Evolutionary conservation across 2,113 vertebrate species (phyloP).

Genomic region (Hippocampus comes): DNA sequence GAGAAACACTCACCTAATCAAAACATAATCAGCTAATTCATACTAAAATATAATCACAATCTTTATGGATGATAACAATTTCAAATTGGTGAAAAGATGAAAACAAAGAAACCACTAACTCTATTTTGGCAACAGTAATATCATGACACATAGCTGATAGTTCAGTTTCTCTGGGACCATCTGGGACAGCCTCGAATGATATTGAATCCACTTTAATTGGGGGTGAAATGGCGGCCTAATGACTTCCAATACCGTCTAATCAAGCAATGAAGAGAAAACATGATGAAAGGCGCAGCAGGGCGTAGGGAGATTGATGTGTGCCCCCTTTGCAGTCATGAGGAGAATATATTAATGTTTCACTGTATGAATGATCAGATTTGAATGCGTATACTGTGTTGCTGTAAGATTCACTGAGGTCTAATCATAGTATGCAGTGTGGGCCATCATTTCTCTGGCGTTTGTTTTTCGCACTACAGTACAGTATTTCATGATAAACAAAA

Average conservation of each 20-base stretch:
- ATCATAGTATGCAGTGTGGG: neutral
- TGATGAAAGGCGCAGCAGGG: neutral
- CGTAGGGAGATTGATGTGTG: neutral
- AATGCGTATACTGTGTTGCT: neutral
- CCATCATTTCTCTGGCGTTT: neutral
- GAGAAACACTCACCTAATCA: too few species aligned
- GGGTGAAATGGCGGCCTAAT: neutral
- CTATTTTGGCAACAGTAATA: neutral
- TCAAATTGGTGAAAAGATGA: neutral
- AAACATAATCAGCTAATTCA: too few species aligned
- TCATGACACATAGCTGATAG: neutral
- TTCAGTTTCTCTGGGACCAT: neutral
- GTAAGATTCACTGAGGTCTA: neutral
- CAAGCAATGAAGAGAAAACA: neutral
- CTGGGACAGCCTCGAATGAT: neutral
- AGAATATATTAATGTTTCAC: neutral
- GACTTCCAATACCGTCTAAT: neutral
- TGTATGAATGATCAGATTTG: neutral
- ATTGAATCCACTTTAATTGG: neutral
- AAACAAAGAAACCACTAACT: neutral
- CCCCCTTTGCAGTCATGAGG: neutral
- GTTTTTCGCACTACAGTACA: neutral
- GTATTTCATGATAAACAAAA: neutral
- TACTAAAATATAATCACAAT: too few species aligned
- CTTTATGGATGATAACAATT: too few species aligned